phyloP scores from a whole-genome alignment of 2,888 invertebrate genomes.

The Cheilosia grossa region DNA sequence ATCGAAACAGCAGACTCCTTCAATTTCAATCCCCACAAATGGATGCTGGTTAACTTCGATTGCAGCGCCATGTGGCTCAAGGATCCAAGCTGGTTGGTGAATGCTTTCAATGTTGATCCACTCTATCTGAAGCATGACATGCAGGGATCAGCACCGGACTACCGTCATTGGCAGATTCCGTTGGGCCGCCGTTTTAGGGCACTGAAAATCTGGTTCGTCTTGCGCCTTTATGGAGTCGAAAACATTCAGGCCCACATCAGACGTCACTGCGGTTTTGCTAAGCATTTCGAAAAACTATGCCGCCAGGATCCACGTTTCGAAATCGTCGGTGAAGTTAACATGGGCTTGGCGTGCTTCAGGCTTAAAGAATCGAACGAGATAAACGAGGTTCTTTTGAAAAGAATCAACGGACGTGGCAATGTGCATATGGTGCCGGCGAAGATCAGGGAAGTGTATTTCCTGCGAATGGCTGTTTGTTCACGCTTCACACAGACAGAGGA shows the following conservation, averaged over 20 bases:
- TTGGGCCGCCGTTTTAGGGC: constrained; percentile 96
- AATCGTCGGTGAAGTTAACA: constrained; percentile 92
- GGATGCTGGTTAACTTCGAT: constrained; percentile 99
- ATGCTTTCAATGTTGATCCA: constrained; percentile 98
- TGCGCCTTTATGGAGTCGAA: constrained; percentile 94
- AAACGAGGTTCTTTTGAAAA: constrained; percentile 92
- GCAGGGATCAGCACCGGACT: constrained; percentile 95
- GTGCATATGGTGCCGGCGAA: constrained; percentile 97
- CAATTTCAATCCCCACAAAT: constrained; percentile 99
- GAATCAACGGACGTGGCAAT: constrained; percentile 94
- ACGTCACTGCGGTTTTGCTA: constrained; percentile 92
- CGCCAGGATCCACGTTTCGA: constrained; percentile 92
- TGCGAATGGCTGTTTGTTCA: constrained; percentile 95
- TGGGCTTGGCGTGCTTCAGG: constrained; percentile 98
- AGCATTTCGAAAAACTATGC: constrained; percentile 93
- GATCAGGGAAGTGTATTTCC: constrained; percentile 91
- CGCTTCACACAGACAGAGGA: constrained; percentile 91
- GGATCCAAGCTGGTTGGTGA: constrained; percentile 93
- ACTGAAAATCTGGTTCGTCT: constrained; percentile 97
- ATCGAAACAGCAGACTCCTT: constrained; percentile 96
- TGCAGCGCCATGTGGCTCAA: constrained; percentile 99
- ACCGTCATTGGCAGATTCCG: constrained; percentile 99
- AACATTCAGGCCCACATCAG: constrained; percentile 94
- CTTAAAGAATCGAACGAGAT: constrained; percentile 92
- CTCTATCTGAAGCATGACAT: constrained; percentile 97